Conservation (phyloP, 2,888 invertebrate species). For the Oscheius sp. region DNA sequence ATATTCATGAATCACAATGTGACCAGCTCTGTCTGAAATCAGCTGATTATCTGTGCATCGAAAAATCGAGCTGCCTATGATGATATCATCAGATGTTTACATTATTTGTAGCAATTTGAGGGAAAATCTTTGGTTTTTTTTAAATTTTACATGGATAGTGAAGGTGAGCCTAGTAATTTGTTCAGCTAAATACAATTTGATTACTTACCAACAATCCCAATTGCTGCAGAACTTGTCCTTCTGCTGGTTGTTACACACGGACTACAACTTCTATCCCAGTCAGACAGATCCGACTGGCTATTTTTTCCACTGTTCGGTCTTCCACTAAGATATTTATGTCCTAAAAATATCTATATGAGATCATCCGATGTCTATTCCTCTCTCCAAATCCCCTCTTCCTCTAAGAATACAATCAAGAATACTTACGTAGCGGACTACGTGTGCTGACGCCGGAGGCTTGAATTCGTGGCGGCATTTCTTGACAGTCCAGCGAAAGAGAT, state of each 20-base stretch:
- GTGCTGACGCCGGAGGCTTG: conserved; percentile 31
- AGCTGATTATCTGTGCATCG: too few species aligned
- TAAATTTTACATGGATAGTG: too few species aligned
- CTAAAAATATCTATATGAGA: conserved; percentile 14
- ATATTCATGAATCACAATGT: conserved; percentile 69
- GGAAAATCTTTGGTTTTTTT: too few species aligned
- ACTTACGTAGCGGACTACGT: conserved; percentile 44
- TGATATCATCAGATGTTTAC: too few species aligned
- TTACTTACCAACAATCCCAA: too few species aligned
- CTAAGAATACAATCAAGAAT: not conserved
- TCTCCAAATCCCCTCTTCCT: not conserved
- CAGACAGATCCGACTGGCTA: conserved; percentile 61
- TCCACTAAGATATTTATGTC: conserved; percentile 1
- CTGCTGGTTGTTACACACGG: conserved; percentile 45
- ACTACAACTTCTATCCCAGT: conserved; percentile 56
- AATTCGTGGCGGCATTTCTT: conserved; percentile 65
- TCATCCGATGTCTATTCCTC: not conserved
- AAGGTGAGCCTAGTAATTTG: too few species aligned
- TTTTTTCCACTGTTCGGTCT: conserved; percentile 35
- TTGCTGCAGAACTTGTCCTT: conserved; percentile 44
- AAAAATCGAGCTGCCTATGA: too few species aligned
- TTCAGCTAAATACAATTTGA: too few species aligned
- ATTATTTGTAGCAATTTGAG: too few species aligned
- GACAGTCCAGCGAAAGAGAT: conserved; percentile 68
- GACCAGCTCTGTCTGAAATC: too few species aligned